Base-by-base conservation (phyloP, 2,888 invertebrate genomes). In the Drosophila monieri region DNA sequence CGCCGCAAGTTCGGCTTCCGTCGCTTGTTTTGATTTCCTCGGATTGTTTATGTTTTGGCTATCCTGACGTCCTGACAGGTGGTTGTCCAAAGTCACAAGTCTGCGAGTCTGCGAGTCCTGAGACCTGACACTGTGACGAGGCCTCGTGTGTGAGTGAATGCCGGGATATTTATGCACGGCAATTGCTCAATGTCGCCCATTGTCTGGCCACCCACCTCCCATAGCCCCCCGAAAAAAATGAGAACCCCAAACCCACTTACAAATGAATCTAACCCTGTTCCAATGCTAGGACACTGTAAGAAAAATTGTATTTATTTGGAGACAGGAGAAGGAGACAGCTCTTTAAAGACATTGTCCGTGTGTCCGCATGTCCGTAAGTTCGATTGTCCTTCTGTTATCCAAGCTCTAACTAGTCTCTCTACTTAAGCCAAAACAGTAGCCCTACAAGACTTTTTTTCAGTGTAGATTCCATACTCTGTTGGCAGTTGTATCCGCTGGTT, bases 101-200 rank as follows among this genome's bases (percentile, higher is more conserved):
- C 46, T 2, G 66, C 37, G 35, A 9, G 44, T 55, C 27, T 15
- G n/a, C 14, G 27, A 30, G 18, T 32, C 32, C 18, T 14, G 10
- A 8, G 21, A 12, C 18, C 46, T 49, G 43, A 41, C 54, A 52
- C 47, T 32, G 25, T 21, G 67, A 6, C 47, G 62, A 37, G 14
- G 5, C 9, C 9, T 47, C 21, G 47, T 30, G 53, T 58, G 55
- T 49, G 51, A 41, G 53, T 23, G 59, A 51, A 23, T 70, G 80
- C n/a, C 54, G 15, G 52, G 60, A 72, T 78, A 87, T 88, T 80
- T 80, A 87, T 87, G 78, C 81, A 56, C 56, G 49, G 88, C 81
- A 83, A 88, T 87, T 85, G 78, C 80, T 88, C 88, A 88, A 77
- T 80, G 88, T 81, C 80, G 77, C 55, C 77, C 69, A 37, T 48